Conservation (phyloP, 30 jellyfish, hydroid and myxozoan genomes). For the Aurelia sp. region DNA sequence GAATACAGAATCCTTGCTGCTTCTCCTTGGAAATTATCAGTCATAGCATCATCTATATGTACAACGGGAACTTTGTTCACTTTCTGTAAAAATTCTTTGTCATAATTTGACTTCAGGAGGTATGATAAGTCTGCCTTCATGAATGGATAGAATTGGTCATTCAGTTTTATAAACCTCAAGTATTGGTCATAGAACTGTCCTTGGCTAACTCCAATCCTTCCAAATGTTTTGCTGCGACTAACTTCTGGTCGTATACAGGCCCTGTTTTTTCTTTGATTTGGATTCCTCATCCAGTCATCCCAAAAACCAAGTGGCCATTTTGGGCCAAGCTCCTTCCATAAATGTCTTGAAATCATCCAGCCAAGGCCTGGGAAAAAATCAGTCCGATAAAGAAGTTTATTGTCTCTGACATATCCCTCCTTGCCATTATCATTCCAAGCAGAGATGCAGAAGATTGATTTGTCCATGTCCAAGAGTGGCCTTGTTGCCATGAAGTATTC, state of each 20-base stretch:
- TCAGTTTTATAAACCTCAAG: constrained; percentile 78
- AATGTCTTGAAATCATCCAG: constrained; percentile 87
- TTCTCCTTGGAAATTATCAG: constrained; percentile 42
- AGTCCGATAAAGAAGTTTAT: constrained; percentile 76
- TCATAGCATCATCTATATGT: constrained; percentile 37
- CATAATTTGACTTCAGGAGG: constrained; percentile 81
- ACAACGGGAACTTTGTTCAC: constrained; percentile 73
- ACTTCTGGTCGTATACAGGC: constrained; percentile 97
- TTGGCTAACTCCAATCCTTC: constrained; percentile 96
- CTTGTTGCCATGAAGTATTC: constrained; percentile 97
- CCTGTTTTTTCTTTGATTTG: constrained; percentile 86
- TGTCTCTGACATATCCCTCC: constrained; percentile 77
- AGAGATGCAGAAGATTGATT: constrained; percentile 91
- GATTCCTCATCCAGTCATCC: constrained; percentile 99
- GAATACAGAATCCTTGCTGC: constrained; percentile 75
- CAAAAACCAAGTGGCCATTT: constrained; percentile 99
- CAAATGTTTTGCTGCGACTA: constrained; percentile 96
- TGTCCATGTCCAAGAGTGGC: constrained; percentile 85
- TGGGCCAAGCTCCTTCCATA: constrained; percentile 91
- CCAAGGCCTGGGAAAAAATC: constrained; percentile 99
- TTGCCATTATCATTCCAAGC: constrained; percentile 99
- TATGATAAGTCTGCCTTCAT: constrained; percentile 71
- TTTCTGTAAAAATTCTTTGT: constrained; percentile 48
- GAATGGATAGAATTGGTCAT: constrained; percentile 72
- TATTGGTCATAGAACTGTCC: constrained; percentile 98